These are phyloP conservation scores for Hemitrygon akajei DNA, from an alignment of 2,797 vertebrate genomes.

Conservation along the genomic window DNA sequence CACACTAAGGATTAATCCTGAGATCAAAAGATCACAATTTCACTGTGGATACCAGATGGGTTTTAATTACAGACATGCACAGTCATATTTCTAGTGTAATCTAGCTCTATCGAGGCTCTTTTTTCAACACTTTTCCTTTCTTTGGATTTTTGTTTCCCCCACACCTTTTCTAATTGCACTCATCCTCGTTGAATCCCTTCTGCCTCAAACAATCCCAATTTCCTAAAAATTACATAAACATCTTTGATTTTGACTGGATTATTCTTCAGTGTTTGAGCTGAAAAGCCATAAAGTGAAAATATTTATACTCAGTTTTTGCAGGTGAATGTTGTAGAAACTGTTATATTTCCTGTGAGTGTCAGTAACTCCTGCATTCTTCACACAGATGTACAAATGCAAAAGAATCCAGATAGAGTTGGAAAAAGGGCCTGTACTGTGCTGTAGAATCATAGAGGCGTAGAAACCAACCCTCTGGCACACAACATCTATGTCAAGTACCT, in stretches of 20 bases:
- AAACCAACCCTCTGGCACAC: no score
- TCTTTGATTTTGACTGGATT: neutral
- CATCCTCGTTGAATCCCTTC: neutral
- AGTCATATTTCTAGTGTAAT: neutral
- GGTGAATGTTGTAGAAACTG: neutral
- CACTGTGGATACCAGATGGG: no score
- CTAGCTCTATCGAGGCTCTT: neutral
- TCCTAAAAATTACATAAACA: neutral
- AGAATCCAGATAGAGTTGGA: no score
- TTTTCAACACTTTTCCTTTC: neutral
- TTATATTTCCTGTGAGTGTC: neutral
- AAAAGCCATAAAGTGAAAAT: neutral
- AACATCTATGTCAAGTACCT: no score
- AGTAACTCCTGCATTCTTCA: no score
- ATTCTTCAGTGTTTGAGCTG: neutral
- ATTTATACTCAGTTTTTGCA: neutral
- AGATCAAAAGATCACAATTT: neutral
- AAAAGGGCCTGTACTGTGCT: no score
- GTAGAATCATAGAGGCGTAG: no score
- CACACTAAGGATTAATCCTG: neutral
- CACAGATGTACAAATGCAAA: no score
- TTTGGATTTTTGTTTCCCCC: neutral
- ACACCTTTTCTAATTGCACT: neutral
- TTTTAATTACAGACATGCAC: neutral
- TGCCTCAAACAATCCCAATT: neutral